Conservation (phyloP, 2,888 invertebrate genomes). For the Temnothorax rugatulus region DNA sequence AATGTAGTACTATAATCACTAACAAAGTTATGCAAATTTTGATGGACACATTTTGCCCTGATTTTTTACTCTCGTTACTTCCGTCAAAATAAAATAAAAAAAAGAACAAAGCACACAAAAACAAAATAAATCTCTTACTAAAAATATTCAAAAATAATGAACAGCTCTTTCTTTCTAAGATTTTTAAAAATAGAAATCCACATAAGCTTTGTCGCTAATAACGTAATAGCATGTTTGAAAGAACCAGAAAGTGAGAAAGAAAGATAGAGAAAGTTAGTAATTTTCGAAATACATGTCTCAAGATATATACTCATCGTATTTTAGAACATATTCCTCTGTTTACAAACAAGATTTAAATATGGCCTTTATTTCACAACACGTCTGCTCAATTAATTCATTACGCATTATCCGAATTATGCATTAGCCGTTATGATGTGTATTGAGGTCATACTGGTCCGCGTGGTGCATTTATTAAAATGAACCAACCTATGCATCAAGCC, state of each 20-base stretch:
- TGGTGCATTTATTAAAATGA: constrained; percentile 53
- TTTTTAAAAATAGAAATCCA: background rate
- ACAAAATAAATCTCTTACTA: background rate
- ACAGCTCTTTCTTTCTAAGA: background rate
- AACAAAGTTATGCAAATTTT: constrained; percentile 18
- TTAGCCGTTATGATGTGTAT: background rate
- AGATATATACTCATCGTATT: background rate
- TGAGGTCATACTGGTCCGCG: background rate
- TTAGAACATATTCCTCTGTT: too few relatives aligned
- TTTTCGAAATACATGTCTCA: background rate
- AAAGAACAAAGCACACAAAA: background rate
- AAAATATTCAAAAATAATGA: background rate
- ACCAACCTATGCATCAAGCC: constrained; percentile 42
- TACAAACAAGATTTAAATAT: constrained; percentile 2
- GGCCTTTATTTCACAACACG: background rate
- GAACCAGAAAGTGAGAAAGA: background rate
- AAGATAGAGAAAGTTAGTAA: background rate
- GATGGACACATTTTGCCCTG: background rate
- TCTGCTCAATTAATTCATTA: background rate
- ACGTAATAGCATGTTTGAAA: background rate
- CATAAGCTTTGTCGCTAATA: background rate
- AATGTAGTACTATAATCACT: background rate
- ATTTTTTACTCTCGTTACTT: constrained; percentile 9
- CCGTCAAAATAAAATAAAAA: background rate
- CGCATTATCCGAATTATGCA: background rate